Base-by-base conservation (phyloP, 2,113 vertebrate genomes). In the Stictonetta naevosa region DNA sequence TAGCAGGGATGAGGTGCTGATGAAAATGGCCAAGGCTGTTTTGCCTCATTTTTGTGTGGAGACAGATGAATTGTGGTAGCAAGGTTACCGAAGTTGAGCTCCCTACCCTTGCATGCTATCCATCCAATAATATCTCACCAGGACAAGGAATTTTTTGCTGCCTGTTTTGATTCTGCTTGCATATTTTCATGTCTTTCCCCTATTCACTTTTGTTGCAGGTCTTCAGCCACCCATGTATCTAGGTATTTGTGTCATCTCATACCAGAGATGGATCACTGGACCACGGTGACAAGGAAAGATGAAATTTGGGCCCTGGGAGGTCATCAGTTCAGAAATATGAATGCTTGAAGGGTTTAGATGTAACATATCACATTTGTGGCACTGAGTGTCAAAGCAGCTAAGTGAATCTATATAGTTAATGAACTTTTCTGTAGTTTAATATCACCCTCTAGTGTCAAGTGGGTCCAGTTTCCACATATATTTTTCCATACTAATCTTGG, bases 391-490 rank as follows among this genome's bases (percentile, higher is more conserved):
- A 58, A 82, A 82, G 29, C 11, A 38, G 34, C 12, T 66, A 62
- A 62, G 74, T 52, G 2, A 82, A 90, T 56, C 28, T 42, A 20
- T 29, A n/a, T 11, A 58, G 48, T 33, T 33, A 75, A 67, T 59
- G 14, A 1, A 18, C 7, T 40, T 67, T 59, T 79, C 15, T 36
- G 40, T 64, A 76, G 53, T 68, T 88, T 86, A 40, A 19, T 64
- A 55, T 52, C 76, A 76, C 11, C 9, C 36, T 16, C 28, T 92
- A 68, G 42, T 2, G 2, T 50, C 63, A 86, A 48, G 22, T 60
- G 60, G 12, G 17, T 53, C 22, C 33, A 42, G 12, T 62, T 82
- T 88, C 34, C 29, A 36, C 0, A 0, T 33, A 0, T 2, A 26
- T 73, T 83, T 86, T 92, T 52, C 29, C 38, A 36, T 31, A 64